Percentiles rank a stretch among this genome's conserved stretches.
phyloP scores from a whole-genome alignment of 2,113 vertebrate species.

The Ophthalmolycus amberensis region DNA sequence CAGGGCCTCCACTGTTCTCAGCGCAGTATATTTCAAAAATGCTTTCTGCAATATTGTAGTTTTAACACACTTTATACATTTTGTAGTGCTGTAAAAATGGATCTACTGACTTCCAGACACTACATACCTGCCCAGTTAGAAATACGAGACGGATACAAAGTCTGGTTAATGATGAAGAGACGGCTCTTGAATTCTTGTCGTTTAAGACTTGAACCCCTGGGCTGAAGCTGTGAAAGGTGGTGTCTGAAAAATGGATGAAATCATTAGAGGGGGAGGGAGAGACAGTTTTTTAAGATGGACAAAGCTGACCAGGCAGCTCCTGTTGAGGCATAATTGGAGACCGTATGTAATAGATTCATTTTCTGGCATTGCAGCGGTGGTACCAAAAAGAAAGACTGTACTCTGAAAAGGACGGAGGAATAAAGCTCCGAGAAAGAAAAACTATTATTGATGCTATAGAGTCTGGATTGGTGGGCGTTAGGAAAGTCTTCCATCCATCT shows the following conservation, averaged over 20 bases:
- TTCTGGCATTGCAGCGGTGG: background rate
- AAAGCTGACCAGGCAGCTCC: background rate
- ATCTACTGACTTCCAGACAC: background rate
- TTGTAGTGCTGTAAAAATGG: background rate
- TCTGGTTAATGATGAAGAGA: conserved; percentile 7
- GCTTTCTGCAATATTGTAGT: background rate
- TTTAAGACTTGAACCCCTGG: background rate
- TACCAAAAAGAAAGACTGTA: too few species aligned
- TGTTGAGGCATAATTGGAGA: conserved; percentile 22
- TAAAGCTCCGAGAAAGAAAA: conserved; percentile 10
- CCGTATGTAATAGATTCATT: background rate
- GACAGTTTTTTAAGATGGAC: conserved; percentile 11
- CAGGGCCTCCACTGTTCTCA: background rate
- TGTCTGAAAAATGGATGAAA: conserved; percentile 13
- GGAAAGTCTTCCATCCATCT: conserved; percentile 28
- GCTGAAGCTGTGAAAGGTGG: conserved; percentile 16
- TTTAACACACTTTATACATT: background rate
- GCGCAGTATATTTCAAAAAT: background rate
- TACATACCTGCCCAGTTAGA: background rate
- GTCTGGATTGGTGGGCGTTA: conserved; percentile 1
- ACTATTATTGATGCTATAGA: background rate
- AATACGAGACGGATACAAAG: background rate
- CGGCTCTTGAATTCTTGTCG: conserved; percentile 7
- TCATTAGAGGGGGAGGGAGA: conserved; percentile 12
- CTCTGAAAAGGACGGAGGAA: conserved; percentile 3